Evolutionary conservation across 2,797 vertebrate genomes (phyloP).

Genomic region (Monodelphis domestica): DNA sequence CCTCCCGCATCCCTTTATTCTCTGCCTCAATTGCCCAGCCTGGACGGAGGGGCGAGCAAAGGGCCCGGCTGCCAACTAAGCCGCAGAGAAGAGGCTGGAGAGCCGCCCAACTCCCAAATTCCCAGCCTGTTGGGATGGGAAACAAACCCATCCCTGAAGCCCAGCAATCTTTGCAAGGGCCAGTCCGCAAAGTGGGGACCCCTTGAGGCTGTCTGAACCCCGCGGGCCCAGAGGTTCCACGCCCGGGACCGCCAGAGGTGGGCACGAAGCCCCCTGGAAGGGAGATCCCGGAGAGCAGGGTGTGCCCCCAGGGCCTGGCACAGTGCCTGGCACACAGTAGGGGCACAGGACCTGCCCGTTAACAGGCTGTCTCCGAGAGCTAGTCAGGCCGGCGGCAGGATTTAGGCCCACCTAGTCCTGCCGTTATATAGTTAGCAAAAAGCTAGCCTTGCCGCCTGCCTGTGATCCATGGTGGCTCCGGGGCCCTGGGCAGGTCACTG

Average conservation of each 20-base stretch:
- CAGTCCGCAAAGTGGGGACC: not conserved
- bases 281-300: not conserved
- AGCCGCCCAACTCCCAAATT: not conserved
- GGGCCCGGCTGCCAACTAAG: not conserved
- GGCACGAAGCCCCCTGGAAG: not conserved
- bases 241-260: not conserved
- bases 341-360: not conserved
- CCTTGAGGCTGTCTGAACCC: not conserved
- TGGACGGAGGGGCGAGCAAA: not conserved
- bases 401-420: not conserved
- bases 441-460: not conserved
- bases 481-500: not conserved
- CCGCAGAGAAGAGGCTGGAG: not conserved
- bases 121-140: not conserved
- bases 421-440: not conserved
- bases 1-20: not conserved
- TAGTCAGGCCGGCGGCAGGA: not conserved
- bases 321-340: not conserved
- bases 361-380: not conserved
- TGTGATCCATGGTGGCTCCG: not conserved
- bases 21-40: not conserved
- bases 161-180: not conserved
- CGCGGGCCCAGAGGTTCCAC: not conserved
- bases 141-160: conserved; percentile 9
- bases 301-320: not conserved